phyloP scores from a whole-genome alignment of 2,888 invertebrate genomes.

The Meteorus cinctellus region DNA sequence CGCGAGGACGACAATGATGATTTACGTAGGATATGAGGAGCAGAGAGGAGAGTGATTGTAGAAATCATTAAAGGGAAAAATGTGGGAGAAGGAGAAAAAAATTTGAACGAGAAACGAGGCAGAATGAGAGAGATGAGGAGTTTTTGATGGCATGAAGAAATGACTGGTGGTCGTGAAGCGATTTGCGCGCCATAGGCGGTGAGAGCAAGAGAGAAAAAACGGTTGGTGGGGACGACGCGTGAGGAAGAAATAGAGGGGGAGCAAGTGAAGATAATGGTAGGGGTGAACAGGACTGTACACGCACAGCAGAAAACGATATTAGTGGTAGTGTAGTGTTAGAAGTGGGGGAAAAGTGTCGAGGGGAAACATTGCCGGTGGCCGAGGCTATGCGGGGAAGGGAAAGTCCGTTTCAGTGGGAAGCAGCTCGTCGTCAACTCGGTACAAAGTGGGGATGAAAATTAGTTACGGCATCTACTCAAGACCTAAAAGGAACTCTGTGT shows the following conservation, averaged over 20 bases:
- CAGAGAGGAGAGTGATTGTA: not conserved
- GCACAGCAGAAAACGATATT: too few species aligned
- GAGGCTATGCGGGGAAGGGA: slow-evolving; percentile 45
- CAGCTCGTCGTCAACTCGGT: slow-evolving; percentile 52
- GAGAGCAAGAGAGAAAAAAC: slow-evolving; percentile 19
- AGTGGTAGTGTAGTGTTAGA: too few species aligned
- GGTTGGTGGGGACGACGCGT: not conserved
- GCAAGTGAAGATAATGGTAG: too few species aligned
- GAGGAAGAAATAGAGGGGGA: slow-evolving; percentile 41
- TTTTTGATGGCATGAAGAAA: slow-evolving; percentile 37
- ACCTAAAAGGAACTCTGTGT: slow-evolving; percentile 70
- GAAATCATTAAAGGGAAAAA: not conserved
- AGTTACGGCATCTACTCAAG: slow-evolving; percentile 72
- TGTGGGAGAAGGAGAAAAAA: not conserved
- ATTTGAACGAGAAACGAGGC: not conserved
- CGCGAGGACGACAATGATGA: not conserved
- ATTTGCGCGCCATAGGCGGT: not conserved
- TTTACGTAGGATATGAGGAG: not conserved
- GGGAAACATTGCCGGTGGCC: slow-evolving; percentile 41
- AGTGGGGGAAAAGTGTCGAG: too few species aligned
- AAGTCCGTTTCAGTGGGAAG: slow-evolving; percentile 63
- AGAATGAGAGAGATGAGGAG: not conserved
- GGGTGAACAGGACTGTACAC: too few species aligned
- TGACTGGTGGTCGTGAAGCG: slow-evolving; percentile 37
- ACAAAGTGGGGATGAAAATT: slow-evolving; percentile 58